These are phyloP conservation scores for Philopedon plagiatum DNA, from an alignment of 2,888 invertebrate genomes.

Conservation along the genomic window DNA sequence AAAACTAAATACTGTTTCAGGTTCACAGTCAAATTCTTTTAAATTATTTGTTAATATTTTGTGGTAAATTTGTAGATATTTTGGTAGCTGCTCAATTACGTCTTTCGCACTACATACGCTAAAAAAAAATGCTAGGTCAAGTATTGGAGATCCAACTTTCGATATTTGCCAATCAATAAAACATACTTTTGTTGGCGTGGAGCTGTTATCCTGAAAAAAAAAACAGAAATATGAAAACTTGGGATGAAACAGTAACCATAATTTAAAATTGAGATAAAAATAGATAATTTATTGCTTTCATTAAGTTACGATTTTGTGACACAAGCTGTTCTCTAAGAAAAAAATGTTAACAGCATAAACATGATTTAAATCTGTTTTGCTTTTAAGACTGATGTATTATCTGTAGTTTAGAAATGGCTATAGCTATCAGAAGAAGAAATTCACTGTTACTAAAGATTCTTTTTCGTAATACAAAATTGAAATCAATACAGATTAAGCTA, in stretches of 20 bases:
- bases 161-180: slow-evolving; percentile 60
- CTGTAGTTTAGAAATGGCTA: too few species aligned
- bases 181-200: slow-evolving; percentile 53
- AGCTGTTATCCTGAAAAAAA: slow-evolving; percentile 28
- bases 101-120: slow-evolving; percentile 51
- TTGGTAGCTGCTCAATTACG: slow-evolving; percentile 49
- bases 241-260: too few species aligned
- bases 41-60: slow-evolving; percentile 52
- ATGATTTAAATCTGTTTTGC: too few species aligned
- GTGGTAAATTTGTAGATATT: slow-evolving; percentile 56
- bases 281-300: slow-evolving; percentile 34
- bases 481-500: too few species aligned
- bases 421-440: too few species aligned
- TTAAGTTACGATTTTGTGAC: too few species aligned
- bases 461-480: too few species aligned
- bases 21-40: slow-evolving; percentile 54
- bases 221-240: neutral
- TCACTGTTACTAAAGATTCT: too few species aligned
- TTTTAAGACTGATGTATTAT: too few species aligned
- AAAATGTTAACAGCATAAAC: too few species aligned
- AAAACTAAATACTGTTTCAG: slow-evolving; percentile 52
- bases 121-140: slow-evolving; percentile 58
- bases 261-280: too few species aligned
- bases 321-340: too few species aligned
- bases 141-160: slow-evolving; percentile 53